A percentile compares a stretch with the other conserved stretches of the same genome.
These are phyloP conservation scores for Cygnus buccinator DNA, from an alignment of 2,113 vertebrate species.

Conservation along the genomic window DNA sequence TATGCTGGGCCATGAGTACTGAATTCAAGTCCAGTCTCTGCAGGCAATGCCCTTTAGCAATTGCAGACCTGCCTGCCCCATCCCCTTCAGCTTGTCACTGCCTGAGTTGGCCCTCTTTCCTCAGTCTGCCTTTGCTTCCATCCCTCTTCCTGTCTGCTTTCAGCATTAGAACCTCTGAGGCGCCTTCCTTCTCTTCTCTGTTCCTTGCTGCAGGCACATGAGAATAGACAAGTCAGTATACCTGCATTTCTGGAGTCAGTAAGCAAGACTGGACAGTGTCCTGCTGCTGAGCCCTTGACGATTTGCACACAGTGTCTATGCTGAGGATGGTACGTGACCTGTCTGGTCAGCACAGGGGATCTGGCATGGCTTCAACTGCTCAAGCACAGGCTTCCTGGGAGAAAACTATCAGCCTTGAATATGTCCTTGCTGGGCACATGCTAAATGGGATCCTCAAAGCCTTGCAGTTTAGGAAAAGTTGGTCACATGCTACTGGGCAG, in stretches of 20 bases:
- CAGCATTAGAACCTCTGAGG: not conserved
- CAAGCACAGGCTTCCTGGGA: not conserved
- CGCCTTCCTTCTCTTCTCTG: not conserved
- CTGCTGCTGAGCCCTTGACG: not conserved
- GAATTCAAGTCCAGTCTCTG: not conserved
- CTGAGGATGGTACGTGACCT: not conserved
- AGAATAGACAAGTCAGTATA: not conserved
- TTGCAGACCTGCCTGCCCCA: not conserved
- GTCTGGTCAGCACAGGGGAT: not conserved
- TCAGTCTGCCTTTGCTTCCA: not conserved
- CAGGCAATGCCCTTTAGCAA: not conserved
- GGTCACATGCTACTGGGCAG: fast-evolving
- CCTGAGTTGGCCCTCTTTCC: not conserved
- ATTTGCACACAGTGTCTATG: not conserved
- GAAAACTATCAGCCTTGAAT: not conserved
- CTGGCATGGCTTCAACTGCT: not conserved
- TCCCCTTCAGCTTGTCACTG: not conserved
- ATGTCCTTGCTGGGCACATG: not conserved
- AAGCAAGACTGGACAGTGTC: not conserved
- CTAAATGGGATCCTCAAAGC: not conserved
- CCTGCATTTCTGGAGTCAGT: not conserved
- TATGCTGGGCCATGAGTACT: not conserved
- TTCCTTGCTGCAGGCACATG: not conserved
- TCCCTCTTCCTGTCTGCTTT: not conserved
- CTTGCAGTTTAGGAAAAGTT: not conserved